Conservation (phyloP, 1,140 invertebrate species). For the Philaenus spumarius region DNA sequence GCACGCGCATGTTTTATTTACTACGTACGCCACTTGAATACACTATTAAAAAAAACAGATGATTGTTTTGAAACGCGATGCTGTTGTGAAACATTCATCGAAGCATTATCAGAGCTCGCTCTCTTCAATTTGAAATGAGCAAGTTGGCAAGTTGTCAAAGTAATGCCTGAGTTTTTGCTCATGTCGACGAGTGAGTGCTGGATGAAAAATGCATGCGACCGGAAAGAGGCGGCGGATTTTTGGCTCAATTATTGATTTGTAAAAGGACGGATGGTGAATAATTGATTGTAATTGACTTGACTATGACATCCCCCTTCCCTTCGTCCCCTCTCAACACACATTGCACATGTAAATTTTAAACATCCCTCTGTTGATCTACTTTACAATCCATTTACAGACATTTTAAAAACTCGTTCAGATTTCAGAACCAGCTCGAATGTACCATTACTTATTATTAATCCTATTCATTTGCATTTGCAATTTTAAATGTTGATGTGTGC, state of each 20-base stretch:
- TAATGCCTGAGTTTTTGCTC: background rate
- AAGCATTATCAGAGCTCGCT: background rate
- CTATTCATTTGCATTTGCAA: no score
- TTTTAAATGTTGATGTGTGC: no score
- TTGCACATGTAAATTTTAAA: background rate
- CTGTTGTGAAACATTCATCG: background rate
- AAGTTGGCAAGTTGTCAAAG: constrained; percentile 9
- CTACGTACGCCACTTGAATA: no score
- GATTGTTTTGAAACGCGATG: background rate
- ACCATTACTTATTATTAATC: no score
- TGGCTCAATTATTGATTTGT: constrained; percentile 9
- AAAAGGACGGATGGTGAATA: constrained; percentile 3
- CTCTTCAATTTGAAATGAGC: constrained; percentile 5
- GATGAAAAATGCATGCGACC: constrained; percentile 8
- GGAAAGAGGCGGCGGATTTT: constrained; percentile 9
- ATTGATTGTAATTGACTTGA: constrained; percentile 7
- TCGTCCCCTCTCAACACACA: background rate
- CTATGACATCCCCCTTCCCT: background rate
- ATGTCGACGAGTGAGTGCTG: background rate
- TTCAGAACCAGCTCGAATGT: no score
- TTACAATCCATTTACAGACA: no score
- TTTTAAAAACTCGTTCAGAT: no score
- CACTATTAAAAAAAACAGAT: no score
- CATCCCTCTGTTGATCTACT: background rate
- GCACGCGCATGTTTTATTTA: no score